Evolutionary conservation across 2,113 vertebrate species (phyloP), one percentile per base, ranked within the genome.

Genomic region (Microcebus ravelobensis): DNA sequence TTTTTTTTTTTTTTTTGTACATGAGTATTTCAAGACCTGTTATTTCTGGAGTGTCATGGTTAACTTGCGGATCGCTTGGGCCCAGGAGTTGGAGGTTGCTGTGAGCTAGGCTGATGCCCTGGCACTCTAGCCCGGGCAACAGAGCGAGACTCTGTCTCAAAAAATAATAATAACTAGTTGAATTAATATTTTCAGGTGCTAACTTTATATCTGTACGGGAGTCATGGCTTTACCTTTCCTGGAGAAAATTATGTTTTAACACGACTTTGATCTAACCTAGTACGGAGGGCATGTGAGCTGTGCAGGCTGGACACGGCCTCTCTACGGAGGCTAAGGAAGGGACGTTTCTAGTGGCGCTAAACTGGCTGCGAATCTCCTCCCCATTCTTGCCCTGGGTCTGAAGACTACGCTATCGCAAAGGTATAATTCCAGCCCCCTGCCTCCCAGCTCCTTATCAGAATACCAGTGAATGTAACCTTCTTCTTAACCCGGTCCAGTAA

Each of bases 241-340:
- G 8, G 83, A 94, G 76, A 89, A 82, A 89, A 68, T 80, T 67
- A 23, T 31, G 42, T 83, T 90, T 95, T 52, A 82, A 87, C 9
- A 61, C 2, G 2, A 27, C 21, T 23, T 36, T 89, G n/a, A 61
- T 90, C 36, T 81, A 70, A 82, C 48, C 95, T 36, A 85, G 71
- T 25, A 8, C 1, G 12, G 39, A 95, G n/a, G 36, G 27, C 17
- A 27, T 68, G 1, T 95, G 57, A 81, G 42, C 48, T 18, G 31
- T 4, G 3, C 42, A 39, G 5, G 12, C 6, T 7, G 17, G 17
- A 34, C 1, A n/a, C 15, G 48, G n/a, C 50, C 50, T 67, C 20
- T 85, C 34, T 52, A 20, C 3, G 13, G 14, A 15, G 3, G 9
- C 17, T 65, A 50, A 13, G 18, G 9, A 31, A 82, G 23, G 23